These are phyloP conservation scores for Aphis craccivora DNA, from an alignment of 1,140 invertebrate genomes.

Conservation along the genomic window DNA sequence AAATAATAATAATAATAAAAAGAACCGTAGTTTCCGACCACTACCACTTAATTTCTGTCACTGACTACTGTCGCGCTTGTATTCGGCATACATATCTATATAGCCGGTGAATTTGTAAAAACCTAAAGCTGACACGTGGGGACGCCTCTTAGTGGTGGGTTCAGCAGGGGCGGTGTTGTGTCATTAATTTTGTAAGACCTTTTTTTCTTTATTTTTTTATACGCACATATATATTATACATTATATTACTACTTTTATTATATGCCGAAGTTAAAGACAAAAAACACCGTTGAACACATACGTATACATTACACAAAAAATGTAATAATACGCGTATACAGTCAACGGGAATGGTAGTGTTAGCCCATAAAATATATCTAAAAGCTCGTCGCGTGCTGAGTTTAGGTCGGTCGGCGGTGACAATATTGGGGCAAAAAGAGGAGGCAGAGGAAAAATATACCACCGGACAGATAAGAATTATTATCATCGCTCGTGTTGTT, in stretches of 20 bases:
- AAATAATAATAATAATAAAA: neutral
- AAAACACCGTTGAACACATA: neutral
- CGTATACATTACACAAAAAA: neutral
- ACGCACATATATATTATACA: neutral
- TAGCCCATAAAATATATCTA: neutral
- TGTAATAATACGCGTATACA: neutral
- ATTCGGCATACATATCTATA: neutral
- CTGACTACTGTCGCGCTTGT: neutral
- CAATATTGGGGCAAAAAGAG: neutral
- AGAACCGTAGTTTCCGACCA: slow-evolving; percentile 7
- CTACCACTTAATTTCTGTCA: neutral
- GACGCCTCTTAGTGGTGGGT: neutral
- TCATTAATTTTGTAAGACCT: slow-evolving; percentile 47
- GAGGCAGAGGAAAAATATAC: neutral
- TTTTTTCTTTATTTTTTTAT: neutral
- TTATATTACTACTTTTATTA: neutral
- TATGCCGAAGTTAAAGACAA: neutral
- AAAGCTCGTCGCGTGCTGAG: neutral
- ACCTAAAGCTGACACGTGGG: slow-evolving; percentile 3
- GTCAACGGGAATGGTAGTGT: no score
- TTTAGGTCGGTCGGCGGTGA: neutral
- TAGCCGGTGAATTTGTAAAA: neutral
- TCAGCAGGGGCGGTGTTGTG: neutral
- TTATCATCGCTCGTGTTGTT: neutral
- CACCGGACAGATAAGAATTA: slow-evolving; percentile 29